Percentiles rank a stretch among this genome's conserved stretches.
phyloP scores from a whole-genome alignment of 2,888 invertebrate genomes.

The Polyploca ridens region DNA sequence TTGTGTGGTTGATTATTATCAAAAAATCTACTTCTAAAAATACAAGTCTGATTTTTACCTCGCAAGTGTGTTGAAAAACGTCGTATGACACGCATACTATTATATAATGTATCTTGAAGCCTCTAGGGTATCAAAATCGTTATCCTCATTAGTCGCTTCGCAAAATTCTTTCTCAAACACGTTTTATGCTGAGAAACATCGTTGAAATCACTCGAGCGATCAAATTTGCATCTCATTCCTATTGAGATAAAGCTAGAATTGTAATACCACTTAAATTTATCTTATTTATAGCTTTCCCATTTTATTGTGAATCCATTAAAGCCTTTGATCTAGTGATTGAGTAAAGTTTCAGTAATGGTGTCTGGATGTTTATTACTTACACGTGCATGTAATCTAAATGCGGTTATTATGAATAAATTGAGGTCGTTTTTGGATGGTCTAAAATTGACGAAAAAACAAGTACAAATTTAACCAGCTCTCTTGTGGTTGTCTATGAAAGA shows the following conservation, averaged over 20 bases:
- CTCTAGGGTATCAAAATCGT: background rate
- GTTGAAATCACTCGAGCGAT: constrained; percentile 1
- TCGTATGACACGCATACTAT: no score
- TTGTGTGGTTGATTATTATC: no score
- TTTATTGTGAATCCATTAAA: background rate
- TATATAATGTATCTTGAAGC: background rate
- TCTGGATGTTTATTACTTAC: background rate
- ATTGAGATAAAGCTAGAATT: background rate
- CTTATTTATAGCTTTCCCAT: constrained; percentile 4
- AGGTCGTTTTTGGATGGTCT: background rate
- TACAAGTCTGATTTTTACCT: no score
- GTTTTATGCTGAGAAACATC: background rate
- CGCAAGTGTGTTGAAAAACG: no score
- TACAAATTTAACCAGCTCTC: background rate
- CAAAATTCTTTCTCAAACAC: background rate
- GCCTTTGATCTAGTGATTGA: constrained; percentile 3
- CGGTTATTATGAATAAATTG: background rate
- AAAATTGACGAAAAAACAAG: background rate
- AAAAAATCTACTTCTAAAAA: no score
- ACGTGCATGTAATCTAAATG: constrained; percentile 3
- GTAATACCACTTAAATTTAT: background rate
- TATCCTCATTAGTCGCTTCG: constrained; percentile 4
- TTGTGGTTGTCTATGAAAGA: background rate
- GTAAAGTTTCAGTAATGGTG: constrained; percentile 2
- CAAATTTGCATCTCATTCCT: constrained; percentile 3